phyloP scores from a whole-genome alignment of 2,113 vertebrate genomes.

The Bubo scandiacus region DNA sequence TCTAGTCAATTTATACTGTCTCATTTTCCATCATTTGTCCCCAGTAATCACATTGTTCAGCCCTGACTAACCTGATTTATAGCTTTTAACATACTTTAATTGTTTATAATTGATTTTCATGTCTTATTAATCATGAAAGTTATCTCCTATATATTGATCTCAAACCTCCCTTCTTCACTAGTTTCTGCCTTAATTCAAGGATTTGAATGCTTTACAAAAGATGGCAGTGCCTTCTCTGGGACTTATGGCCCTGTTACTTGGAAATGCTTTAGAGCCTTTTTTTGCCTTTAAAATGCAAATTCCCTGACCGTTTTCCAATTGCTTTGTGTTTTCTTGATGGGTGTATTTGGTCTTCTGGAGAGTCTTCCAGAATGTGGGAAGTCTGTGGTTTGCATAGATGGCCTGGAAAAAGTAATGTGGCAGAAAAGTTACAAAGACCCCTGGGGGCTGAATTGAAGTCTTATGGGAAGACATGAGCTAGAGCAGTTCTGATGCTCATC shows the following conservation, averaged over 20 bases:
- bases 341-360: background rate
- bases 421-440: background rate
- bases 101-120: constrained; percentile 10
- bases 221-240: background rate
- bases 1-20: background rate
- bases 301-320: background rate
- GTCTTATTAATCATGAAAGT: background rate
- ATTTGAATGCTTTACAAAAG: background rate
- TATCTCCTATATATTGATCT: background rate
- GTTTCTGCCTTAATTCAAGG: background rate
- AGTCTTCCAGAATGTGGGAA: background rate
- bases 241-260: background rate
- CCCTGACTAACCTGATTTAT: background rate
- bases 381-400: background rate
- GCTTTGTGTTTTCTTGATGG: background rate
- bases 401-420: background rate
- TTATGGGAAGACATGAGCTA: background rate
- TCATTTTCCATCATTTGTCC: background rate
- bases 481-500: background rate
- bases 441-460: background rate
- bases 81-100: constrained; percentile 15
- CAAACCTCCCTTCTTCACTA: background rate
- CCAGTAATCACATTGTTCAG: background rate
- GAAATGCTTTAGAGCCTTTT: background rate
- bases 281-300: background rate